A percentile compares a stretch with the other conserved stretches of the same genome.
These are phyloP conservation scores for Atopsyche davidsoni DNA, from an alignment of 1,140 invertebrate species.

Conservation along the genomic window DNA sequence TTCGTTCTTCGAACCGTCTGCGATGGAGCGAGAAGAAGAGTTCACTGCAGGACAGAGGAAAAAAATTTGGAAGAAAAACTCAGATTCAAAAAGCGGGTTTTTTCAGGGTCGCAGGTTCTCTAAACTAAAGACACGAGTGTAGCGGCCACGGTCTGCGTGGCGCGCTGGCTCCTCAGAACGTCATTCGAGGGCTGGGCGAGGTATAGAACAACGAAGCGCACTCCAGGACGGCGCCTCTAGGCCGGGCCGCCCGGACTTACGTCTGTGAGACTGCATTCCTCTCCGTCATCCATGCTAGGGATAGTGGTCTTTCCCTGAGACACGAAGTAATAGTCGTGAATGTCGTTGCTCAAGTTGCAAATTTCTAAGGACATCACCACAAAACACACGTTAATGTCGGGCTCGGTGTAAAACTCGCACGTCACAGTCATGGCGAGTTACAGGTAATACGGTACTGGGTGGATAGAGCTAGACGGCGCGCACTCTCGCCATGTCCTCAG, in stretches of 20 bases:
- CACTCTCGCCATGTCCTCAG: too few species aligned
- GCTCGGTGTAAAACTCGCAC: too few species aligned
- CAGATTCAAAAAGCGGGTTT: background rate
- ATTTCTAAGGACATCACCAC: slow-evolving; percentile 24
- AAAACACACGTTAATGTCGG: too few species aligned
- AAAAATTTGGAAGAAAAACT: background rate
- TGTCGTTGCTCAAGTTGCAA: slow-evolving; percentile 67
- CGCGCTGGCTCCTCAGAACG: too few species aligned
- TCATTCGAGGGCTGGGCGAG: too few species aligned
- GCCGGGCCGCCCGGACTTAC: slow-evolving; percentile 55
- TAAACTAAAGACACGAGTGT: slow-evolving; percentile 12
- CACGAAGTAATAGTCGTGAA: slow-evolving; percentile 89
- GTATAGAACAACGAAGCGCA: too few species aligned
- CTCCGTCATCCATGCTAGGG: slow-evolving; percentile 91
- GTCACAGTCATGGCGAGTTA: too few species aligned
- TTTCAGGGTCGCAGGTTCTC: background rate
- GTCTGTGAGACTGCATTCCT: slow-evolving; percentile 89
- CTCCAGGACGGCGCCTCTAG: slow-evolving; percentile 7
- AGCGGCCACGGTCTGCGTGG: slow-evolving; percentile 10
- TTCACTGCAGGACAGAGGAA: background rate
- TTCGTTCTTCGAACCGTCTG: too few species aligned
- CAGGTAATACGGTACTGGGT: too few species aligned
- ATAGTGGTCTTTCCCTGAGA: slow-evolving; percentile 94
- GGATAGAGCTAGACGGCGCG: too few species aligned
- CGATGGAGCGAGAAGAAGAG: too few species aligned